A percentile compares a stretch with the other conserved stretches of the same genome.
These are phyloP conservation scores for Athalia cordata DNA, from an alignment of 2,888 invertebrate species.

Conservation along the genomic window DNA sequence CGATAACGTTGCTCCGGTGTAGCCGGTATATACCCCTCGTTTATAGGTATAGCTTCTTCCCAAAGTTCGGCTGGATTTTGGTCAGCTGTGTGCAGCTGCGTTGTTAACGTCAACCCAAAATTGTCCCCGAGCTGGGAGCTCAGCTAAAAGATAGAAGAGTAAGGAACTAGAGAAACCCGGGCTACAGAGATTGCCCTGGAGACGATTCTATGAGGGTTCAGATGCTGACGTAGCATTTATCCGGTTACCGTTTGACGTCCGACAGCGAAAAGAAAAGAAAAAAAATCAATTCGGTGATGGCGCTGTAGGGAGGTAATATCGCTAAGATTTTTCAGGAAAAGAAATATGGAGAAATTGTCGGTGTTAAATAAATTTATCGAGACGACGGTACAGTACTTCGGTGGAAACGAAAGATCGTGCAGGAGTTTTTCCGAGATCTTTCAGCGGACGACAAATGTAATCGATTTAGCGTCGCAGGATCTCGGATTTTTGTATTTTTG, in stretches of 20 bases:
- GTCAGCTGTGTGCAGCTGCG: no score
- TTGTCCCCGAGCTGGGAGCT: not conserved
- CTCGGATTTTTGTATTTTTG: no score
- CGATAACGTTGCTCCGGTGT: not conserved
- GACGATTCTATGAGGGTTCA: not conserved
- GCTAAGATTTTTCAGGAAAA: not conserved
- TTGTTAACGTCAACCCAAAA: not conserved
- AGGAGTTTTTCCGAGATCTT: no score
- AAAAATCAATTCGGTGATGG: not conserved
- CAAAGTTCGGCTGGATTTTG: not conserved
- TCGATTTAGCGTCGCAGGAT: no score
- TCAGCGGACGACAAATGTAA: no score
- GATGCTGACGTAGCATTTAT: constrained; percentile 25
- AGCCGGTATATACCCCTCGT: not conserved
- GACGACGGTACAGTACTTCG: not conserved
- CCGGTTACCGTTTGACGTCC: constrained; percentile 13
- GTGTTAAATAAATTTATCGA: not conserved
- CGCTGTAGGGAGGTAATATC: not conserved
- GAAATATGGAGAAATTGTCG: not conserved
- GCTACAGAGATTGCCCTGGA: constrained; percentile 3
- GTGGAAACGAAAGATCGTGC: no score
- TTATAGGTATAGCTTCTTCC: not conserved
- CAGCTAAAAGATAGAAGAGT: no score
- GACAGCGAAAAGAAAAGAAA: not conserved
- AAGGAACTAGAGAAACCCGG: not conserved